phyloP scores from a whole-genome alignment of 2,113 vertebrate species.

The Argyrosomus japonicus region DNA sequence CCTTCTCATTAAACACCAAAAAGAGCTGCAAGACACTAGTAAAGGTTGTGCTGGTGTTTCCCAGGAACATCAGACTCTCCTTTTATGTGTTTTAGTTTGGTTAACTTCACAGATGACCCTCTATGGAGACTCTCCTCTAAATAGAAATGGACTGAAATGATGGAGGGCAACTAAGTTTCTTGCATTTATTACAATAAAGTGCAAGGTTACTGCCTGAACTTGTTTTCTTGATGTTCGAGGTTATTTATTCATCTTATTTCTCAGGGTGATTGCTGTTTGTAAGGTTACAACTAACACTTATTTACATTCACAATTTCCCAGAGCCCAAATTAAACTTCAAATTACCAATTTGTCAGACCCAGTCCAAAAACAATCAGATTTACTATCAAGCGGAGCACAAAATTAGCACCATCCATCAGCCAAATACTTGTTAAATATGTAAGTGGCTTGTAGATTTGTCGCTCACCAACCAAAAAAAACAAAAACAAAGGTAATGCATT shows the following conservation, averaged over 20 bases:
- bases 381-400: too few relatives aligned
- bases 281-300: background rate
- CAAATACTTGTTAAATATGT: too few relatives aligned
- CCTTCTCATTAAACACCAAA: slow-evolving; percentile 5
- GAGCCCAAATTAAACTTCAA: background rate
- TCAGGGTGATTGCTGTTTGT: background rate
- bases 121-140: background rate
- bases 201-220: background rate
- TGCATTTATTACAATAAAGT: slow-evolving; percentile 23
- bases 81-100: background rate
- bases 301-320: background rate
- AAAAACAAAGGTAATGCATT: too few relatives aligned
- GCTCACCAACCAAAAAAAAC: too few relatives aligned
- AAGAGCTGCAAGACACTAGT: background rate
- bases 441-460: too few relatives aligned
- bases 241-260: background rate
- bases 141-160: slow-evolving; percentile 4
- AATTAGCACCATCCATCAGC: too few relatives aligned
- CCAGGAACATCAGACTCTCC: background rate
- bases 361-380: background rate
- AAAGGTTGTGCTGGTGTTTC: background rate
- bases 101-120: background rate
- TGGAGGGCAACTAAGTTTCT: background rate
- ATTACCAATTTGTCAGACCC: background rate
- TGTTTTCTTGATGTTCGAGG: background rate